Base-by-base conservation (phyloP, 2,113 vertebrate species). In the Emydura subglobosa region DNA sequence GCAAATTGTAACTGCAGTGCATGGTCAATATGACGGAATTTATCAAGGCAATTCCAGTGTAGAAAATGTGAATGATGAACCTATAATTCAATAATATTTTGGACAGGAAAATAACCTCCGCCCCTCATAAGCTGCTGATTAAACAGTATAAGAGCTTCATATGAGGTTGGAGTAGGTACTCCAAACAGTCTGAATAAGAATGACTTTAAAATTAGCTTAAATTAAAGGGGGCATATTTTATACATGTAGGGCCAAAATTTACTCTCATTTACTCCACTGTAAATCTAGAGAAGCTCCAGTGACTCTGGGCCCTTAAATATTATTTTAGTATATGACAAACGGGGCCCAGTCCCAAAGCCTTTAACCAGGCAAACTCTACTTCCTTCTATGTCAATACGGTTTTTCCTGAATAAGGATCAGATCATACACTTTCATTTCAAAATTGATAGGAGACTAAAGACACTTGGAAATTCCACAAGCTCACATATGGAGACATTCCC, bases 11-110 rank as follows among this genome's bases (percentile, higher is more conserved):
- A 5, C 65, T 86, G 51, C 59, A 93, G 39, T 90, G 91, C 21
- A 19, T 87, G 94, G 94, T 87, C 50, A 82, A 85, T 83, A 89
- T 87, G 65, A 57, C 92, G 87, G 79, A 80, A 78, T 96, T 97
- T 94, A 85, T 3, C 92, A 94, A 93, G 88, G 93, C 92, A 82
- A 95, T 98, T 98, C 93, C 79, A 79, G 88, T 94, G 86, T 87
- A 97, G 96, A 94, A 94, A 97, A 96, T 97, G 95, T 94, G 96
- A 92, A 34, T 78, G 97, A 19, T 25, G 90, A 96, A 92, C 91
- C 96, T 22, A 6, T 97, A 97, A 98, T 97, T 97, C 96, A 97
- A 81, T 81, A 97, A 93, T 83, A 93, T 96, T 96, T 95, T 97
- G 94, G 85, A 55, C 68, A 88, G 95, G 78, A 97, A 94, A 85